These are phyloP conservation scores for Phrynocephalus forsythii DNA, from an alignment of 2,797 vertebrate species.

Conservation along the genomic window DNA sequence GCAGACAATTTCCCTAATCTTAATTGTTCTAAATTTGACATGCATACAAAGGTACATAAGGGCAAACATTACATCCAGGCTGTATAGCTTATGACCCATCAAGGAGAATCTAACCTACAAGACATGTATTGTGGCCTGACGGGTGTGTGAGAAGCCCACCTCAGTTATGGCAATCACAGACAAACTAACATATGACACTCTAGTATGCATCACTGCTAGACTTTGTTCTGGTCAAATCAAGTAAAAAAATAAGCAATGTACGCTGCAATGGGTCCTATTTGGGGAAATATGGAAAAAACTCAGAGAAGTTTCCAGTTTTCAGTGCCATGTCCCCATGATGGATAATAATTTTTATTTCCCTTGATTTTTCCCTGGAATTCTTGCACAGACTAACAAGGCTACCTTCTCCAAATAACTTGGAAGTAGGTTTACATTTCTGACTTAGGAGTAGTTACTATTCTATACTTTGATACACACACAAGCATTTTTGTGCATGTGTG, in stretches of 20 bases:
- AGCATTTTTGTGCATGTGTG: no score
- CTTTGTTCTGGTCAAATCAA: not conserved
- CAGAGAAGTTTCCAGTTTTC: no score
- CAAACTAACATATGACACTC: not conserved
- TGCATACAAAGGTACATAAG: not conserved
- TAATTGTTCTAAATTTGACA: slow-evolving; percentile 17
- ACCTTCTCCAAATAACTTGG: not conserved
- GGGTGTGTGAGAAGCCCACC: no score
- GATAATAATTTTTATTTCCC: no score
- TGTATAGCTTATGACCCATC: not conserved
- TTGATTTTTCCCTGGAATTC: no score
- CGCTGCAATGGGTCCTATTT: not conserved
- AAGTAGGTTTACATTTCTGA: not conserved
- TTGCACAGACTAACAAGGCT: no score
- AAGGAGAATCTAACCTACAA: not conserved
- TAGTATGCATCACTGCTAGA: no score
- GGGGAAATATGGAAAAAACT: not conserved
- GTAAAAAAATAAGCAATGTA: no score
- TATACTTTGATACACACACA: not conserved
- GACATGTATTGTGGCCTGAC: not conserved
- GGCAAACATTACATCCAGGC: not conserved
- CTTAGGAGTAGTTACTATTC: not conserved
- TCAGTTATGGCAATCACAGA: not conserved
- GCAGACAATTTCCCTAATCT: slow-evolving; percentile 3
- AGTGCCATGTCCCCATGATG: not conserved